Evolutionary conservation across 2,797 vertebrate species (phyloP), one percentile per base, ranked within the genome.

Genomic region (Gymnothorax reevesii): DNA sequence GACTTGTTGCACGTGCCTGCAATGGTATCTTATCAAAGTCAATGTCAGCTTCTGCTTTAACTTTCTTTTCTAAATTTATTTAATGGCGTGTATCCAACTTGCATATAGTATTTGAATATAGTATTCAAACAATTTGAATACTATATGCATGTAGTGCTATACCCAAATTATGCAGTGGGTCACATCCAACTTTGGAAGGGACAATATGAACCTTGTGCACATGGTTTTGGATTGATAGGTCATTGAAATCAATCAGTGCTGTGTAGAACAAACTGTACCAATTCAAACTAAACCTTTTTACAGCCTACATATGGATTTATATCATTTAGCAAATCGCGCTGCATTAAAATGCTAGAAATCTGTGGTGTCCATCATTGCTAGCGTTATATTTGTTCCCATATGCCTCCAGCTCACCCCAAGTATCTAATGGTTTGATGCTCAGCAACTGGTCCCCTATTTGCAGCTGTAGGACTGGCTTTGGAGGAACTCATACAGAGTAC

Each of bases 371-470:
- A 52, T 88, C 87, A 87, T 86, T 83, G 52, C 59, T 27, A 57
- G 85, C 85, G 69, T 83, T 87, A 62, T 15, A 60, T 57, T 59
- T 33, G 57, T 33, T 86, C 59, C 62, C 82, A 55, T 84, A 66
- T 84, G 85, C 80, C 22, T 62, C n/a, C 57, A 73, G 27, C 88
- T 20, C 62, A 42, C 17, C 66, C 66, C 80, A 83, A 84, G 60
- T 57, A 0, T 15, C 84, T 84, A 87, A 54, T 62, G 52, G 86
- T 73, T 87, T 84, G 13, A 77, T 88, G 77, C 83, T 85, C 86
- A 71, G 88, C 89, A 86, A 89, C 89, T 60, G 85, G 12, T 80
- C 77, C 22, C 88, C 86, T 83, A 54, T 88, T 88, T 86, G 64
- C 17, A 57, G 55, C 84, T 73, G 59, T 20, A 55, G 49, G 86